These are phyloP conservation scores for Lepidothrix coronata DNA, from an alignment of 2,113 vertebrate species.

Conservation along the genomic window DNA sequence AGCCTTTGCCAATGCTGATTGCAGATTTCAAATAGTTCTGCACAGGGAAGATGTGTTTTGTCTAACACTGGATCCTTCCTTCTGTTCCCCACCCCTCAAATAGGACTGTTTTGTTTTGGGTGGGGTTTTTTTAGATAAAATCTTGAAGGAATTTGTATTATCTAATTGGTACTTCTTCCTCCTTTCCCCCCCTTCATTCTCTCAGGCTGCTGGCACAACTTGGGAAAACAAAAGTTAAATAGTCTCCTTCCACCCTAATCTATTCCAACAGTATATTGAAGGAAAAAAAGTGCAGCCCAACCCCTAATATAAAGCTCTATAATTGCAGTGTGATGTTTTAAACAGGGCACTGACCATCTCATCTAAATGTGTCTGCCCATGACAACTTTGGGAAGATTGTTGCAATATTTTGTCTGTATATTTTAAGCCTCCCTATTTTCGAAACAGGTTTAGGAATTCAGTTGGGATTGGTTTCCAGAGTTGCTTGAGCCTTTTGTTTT, in stretches of 20 bases:
- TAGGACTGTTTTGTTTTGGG: background rate
- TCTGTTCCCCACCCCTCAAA: background rate
- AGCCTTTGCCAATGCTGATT: background rate
- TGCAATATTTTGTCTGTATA: background rate
- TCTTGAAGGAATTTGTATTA: background rate
- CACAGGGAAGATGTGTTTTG: background rate
- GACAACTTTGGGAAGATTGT: background rate
- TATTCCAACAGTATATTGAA: background rate
- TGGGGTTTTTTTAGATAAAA: background rate
- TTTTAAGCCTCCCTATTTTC: background rate
- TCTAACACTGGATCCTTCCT: background rate
- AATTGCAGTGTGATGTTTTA: background rate
- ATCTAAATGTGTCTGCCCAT: background rate
- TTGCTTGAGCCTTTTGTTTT: background rate
- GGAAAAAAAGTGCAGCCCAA: fast-evolving
- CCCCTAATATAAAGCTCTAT: background rate
- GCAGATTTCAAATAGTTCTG: background rate
- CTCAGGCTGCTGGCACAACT: background rate
- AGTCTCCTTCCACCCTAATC: background rate
- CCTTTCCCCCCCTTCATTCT: background rate
- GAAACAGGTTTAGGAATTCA: background rate
- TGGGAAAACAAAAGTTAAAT: background rate
- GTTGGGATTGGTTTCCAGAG: background rate
- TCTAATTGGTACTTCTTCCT: background rate
- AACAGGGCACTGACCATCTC: background rate